Evolutionary conservation across 2,113 vertebrate genomes (phyloP).

Genomic region (Arizona elegans): DNA sequence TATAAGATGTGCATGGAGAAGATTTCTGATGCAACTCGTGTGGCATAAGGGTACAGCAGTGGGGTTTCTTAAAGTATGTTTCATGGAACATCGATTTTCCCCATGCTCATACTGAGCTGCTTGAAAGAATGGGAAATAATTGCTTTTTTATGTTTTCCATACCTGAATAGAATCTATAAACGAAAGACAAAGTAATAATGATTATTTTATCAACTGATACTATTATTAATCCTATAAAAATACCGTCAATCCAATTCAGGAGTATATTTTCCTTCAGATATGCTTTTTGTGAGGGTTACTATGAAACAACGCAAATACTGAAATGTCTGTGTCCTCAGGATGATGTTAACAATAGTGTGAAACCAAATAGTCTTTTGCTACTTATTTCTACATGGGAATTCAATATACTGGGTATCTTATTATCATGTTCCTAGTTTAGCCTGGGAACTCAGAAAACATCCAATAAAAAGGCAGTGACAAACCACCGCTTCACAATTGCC

Average conservation of each 20-base stretch:
- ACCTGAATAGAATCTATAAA: neutral
- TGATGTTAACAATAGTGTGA: conserved; percentile 54
- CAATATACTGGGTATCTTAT: conserved; percentile 23
- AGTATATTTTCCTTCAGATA: neutral
- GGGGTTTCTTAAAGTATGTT: neutral
- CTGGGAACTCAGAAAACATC: neutral
- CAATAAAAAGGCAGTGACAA: neutral
- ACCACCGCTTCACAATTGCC: neutral
- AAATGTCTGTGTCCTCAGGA: conserved; percentile 64
- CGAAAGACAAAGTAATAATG: neutral
- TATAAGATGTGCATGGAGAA: neutral
- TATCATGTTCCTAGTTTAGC: neutral
- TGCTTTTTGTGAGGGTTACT: conserved; percentile 29
- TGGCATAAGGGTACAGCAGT: neutral
- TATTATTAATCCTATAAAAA: neutral
- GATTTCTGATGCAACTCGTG: neutral
- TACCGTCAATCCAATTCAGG: neutral
- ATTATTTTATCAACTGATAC: neutral
- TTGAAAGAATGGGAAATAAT: neutral
- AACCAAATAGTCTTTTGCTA: conserved; percentile 57
- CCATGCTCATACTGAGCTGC: neutral
- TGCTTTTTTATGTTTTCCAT: neutral
- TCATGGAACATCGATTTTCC: neutral
- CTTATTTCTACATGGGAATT: conserved; percentile 44
- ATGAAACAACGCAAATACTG: conserved; percentile 64